A percentile compares a stretch with the other conserved stretches of the same genome.
Conservation (phyloP, 2,888 invertebrate species). For the Protonemura montana region DNA sequence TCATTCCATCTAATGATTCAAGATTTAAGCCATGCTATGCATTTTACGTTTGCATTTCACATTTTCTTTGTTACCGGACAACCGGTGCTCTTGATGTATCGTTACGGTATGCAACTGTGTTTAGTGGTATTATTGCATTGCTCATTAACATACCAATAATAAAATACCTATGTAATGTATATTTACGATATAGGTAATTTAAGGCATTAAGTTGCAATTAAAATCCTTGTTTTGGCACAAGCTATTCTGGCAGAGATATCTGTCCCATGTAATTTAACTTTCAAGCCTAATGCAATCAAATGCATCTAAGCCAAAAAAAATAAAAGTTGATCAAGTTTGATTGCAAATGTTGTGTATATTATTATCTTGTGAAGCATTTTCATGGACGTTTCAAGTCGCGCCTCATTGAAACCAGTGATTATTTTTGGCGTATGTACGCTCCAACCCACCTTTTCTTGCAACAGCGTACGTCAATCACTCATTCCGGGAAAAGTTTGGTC, state of each 20-base stretch:
- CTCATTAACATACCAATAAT: conserved; percentile 12
- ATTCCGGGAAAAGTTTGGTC: too few species aligned
- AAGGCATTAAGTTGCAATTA: background rate
- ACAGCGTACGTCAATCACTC: too few species aligned
- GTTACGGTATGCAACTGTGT: background rate
- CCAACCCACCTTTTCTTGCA: too few species aligned
- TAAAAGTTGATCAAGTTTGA: background rate
- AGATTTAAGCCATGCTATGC: background rate
- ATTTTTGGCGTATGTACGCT: too few species aligned
- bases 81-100: background rate
- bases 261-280: conserved; percentile 7
- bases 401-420: too few species aligned
- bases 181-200: background rate
- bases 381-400: too few species aligned
- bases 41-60: too few species aligned
- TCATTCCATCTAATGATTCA: conserved; percentile 23
- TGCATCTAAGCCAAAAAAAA: background rate
- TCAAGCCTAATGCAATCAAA: background rate
- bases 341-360: too few species aligned
- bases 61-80: background rate
- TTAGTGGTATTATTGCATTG: conserved; percentile 7
- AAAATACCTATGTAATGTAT: background rate
- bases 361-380: too few species aligned
- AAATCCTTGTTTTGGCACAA: background rate
- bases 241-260: background rate